Percentiles rank a stretch among this genome's conserved stretches.
Evolutionary conservation across 2,113 vertebrate species (phyloP).

Genomic region (Lepidiolamprologus cunningtoni): DNA sequence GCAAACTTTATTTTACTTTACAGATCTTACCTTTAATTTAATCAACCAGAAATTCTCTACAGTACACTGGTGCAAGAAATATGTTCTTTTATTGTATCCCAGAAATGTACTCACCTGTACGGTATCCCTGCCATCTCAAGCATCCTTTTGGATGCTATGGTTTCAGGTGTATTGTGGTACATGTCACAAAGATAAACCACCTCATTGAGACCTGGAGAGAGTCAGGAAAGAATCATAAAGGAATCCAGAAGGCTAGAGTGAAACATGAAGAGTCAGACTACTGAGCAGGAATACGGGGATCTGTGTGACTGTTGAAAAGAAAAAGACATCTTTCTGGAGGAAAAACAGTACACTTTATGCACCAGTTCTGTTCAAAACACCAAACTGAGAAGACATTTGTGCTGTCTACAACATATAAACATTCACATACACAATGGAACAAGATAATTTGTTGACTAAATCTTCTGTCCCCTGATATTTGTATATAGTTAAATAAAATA

Average conservation of each 20-base stretch:
- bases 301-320: neutral
- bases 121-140: conserved; percentile 75
- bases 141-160: conserved; percentile 80
- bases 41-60: neutral
- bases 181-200: conserved; percentile 92
- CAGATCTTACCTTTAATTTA: neutral
- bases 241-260: neutral
- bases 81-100: accelerated
- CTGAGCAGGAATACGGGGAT: neutral
- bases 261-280: neutral
- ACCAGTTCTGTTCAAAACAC: neutral
- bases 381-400: neutral
- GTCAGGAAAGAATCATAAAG: accelerated
- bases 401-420: neutral
- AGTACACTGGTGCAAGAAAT: neutral
- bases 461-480: neutral
- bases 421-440: neutral
- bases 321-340: neutral
- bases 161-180: conserved; percentile 77
- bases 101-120: conserved; percentile 69
- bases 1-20: neutral
- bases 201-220: conserved; percentile 80
- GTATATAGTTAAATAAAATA: too few relatives aligned
- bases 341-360: neutral
- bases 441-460: too few relatives aligned